Conservation (phyloP, 2,113 vertebrate species). For the Cyprinodon brontotheroides region DNA sequence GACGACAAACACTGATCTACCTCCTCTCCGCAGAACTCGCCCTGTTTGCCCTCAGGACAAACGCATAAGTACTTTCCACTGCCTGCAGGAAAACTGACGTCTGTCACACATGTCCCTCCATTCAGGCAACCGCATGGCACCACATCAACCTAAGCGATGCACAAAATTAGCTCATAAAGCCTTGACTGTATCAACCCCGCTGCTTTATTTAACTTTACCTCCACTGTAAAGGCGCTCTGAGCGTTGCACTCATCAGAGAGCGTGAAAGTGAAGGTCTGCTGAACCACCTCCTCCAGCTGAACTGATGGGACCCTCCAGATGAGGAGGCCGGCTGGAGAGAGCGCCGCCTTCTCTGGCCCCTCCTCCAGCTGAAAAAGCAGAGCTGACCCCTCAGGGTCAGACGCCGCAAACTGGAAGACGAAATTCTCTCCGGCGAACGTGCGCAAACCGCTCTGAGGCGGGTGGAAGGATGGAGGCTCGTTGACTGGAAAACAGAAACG, state of each 20-base stretch:
- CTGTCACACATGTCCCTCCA: slow-evolving; percentile 78
- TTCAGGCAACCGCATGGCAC: slow-evolving; percentile 79
- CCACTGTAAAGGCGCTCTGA: slow-evolving; percentile 74
- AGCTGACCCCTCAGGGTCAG: slow-evolving; percentile 83
- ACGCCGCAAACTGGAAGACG: slow-evolving; percentile 82
- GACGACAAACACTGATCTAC: slow-evolving; percentile 64
- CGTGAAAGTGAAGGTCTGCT: slow-evolving; percentile 72
- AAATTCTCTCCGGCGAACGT: slow-evolving; percentile 85
- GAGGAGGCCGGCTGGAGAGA: slow-evolving; percentile 84
- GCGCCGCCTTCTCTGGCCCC: slow-evolving; percentile 73
- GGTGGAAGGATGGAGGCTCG: slow-evolving; percentile 80
- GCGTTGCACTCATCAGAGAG: slow-evolving; percentile 81
- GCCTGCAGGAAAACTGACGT: slow-evolving; percentile 81
- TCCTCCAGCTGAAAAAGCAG: slow-evolving; percentile 81
- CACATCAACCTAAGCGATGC: slow-evolving; percentile 72
- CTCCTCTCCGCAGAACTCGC: slow-evolving; percentile 75
- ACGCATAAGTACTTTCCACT: slow-evolving; percentile 83
- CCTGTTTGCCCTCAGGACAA: slow-evolving; percentile 75
- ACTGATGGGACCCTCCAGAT: slow-evolving; percentile 79
- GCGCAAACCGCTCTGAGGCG: slow-evolving; percentile 67
- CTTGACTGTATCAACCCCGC: not conserved
- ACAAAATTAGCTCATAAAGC: not conserved
- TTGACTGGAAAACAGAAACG: slow-evolving; percentile 70
- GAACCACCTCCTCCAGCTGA: slow-evolving; percentile 12
- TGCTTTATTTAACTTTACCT: slow-evolving; percentile 68